Evolutionary conservation across 1,140 invertebrate species (phyloP).

Genomic region (Gonatopus flavifemur): DNA sequence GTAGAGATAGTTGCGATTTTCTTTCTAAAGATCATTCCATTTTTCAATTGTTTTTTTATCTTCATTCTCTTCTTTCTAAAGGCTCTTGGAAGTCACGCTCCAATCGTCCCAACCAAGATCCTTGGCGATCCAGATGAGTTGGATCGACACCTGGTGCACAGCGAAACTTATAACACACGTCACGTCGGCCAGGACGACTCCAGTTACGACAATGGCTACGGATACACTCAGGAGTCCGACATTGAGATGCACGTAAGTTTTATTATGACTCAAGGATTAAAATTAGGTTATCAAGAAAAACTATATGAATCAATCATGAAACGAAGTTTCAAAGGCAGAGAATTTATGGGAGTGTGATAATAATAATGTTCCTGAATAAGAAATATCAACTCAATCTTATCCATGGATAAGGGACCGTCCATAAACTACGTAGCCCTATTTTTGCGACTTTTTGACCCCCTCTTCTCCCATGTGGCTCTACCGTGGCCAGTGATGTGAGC

Average conservation of each 20-base stretch:
- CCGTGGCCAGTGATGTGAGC: too few relatives aligned
- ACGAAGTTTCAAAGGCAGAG: neutral
- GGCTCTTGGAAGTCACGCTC: conserved; percentile 72
- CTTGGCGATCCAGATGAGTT: conserved; percentile 84
- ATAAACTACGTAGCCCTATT: too few relatives aligned
- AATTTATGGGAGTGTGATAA: neutral
- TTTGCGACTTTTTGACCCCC: too few relatives aligned
- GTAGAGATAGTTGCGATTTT: too few relatives aligned
- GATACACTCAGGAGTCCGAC: conserved; percentile 54
- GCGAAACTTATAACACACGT: conserved; percentile 46
- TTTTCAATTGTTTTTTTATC: too few relatives aligned
- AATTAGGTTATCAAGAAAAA: too few relatives aligned
- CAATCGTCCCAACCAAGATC: conserved; percentile 81
- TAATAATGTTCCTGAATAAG: neutral
- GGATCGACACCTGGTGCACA: conserved; percentile 79
- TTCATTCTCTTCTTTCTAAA: conserved; percentile 47
- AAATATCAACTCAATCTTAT: neutral
- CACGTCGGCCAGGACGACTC: conserved; percentile 35
- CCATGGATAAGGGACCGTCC: too few relatives aligned
- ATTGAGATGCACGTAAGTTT: conserved; percentile 56
- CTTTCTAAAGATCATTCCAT: too few relatives aligned
- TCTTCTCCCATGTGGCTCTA: too few relatives aligned
- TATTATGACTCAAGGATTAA: too few relatives aligned
- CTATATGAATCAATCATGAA: too few relatives aligned
- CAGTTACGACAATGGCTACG: conserved; percentile 54